Conservation (phyloP, 53 echinoderm and acorn worm species). For the Apostichopus leukothele region DNA sequence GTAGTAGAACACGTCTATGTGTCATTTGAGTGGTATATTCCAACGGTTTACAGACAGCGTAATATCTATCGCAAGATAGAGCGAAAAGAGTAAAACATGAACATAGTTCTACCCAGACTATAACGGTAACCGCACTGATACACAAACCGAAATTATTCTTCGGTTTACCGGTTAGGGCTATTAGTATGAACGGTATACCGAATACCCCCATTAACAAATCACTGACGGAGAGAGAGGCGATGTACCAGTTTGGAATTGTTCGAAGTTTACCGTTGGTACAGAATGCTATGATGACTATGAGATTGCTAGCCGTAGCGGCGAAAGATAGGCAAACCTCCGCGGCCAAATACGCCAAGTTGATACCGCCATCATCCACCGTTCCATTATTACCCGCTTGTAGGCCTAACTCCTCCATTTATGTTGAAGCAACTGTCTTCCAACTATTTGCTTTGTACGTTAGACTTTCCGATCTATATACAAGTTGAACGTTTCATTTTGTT, state of each 20-base stretch:
- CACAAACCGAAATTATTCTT: constrained; percentile 57
- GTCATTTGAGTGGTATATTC: constrained; percentile 34
- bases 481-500: too few relatives aligned
- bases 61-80: constrained; percentile 61
- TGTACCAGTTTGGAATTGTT: constrained; percentile 56
- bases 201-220: constrained; percentile 63
- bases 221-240: constrained; percentile 54
- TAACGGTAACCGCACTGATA: constrained; percentile 46
- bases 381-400: too few relatives aligned
- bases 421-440: too few relatives aligned
- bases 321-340: constrained; percentile 49
- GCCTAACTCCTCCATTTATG: too few relatives aligned
- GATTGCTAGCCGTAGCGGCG: constrained; percentile 51
- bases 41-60: constrained; percentile 51
- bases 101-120: constrained; percentile 58
- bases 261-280: constrained; percentile 55
- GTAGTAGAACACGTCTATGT: constrained; percentile 23
- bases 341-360: constrained; percentile 36
- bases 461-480: too few relatives aligned
- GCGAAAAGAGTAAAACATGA: constrained; percentile 64
- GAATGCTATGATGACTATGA: constrained; percentile 42
- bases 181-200: constrained; percentile 54
- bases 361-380: neutral
- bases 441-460: too few relatives aligned
- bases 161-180: constrained; percentile 57